phyloP scores from a whole-genome alignment of 2,113 vertebrate genomes.

The Sinocyclocheilus anshuiensis region DNA sequence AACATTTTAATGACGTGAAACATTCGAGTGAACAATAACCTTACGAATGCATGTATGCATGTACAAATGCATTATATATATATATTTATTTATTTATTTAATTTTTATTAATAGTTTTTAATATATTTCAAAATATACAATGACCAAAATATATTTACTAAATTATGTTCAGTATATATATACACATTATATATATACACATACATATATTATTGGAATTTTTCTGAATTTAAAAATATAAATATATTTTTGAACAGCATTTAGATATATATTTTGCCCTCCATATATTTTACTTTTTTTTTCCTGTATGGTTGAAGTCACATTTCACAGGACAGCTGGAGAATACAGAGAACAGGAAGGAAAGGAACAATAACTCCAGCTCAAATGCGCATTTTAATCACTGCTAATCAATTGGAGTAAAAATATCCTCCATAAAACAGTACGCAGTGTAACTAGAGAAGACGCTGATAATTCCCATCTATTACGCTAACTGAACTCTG shows the following conservation, averaged over 20 bases:
- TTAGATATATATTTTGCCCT: too few relatives aligned
- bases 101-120: too few relatives aligned
- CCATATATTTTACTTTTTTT: too few relatives aligned
- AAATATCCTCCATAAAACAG: constrained; percentile 20
- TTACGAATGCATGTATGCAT: neutral
- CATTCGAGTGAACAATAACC: neutral
- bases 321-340: neutral
- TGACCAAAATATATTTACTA: too few relatives aligned
- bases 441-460: constrained; percentile 37
- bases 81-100: too few relatives aligned
- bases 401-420: neutral
- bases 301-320: neutral
- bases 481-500: constrained; percentile 43
- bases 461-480: constrained; percentile 38
- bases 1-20: neutral
- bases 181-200: too few relatives aligned
- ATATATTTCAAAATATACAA: too few relatives aligned
- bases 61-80: too few relatives aligned
- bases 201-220: too few relatives aligned
- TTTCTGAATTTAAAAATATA: too few relatives aligned
- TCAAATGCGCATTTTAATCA: constrained; percentile 2
- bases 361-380: neutral
- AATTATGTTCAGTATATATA: too few relatives aligned
- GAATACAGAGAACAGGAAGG: neutral
- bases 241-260: too few relatives aligned